Evolutionary conservation across 2,797 vertebrate species (phyloP), one percentile per base, ranked within the genome.

Genomic region (Xiphophorus birchmanni): DNA sequence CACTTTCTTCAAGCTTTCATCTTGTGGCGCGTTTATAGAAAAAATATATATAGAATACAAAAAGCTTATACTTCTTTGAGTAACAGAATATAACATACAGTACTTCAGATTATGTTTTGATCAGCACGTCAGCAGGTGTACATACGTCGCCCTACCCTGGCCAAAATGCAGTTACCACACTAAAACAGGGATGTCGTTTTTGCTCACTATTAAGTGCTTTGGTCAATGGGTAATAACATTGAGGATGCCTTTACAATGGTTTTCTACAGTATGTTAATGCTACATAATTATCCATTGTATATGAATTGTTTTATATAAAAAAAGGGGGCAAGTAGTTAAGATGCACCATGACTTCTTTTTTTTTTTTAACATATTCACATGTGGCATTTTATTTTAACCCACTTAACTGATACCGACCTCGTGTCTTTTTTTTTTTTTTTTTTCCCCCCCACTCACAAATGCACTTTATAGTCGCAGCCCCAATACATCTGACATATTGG

Each of bases 21-120:
- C 91, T 93, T 93, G 94, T 95, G 93, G 93, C 92, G 86, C 92
- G 93, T 94, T 93, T 93, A 94, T 95, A 95, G 95, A 95, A 95
- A 95, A 95, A 93, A 95, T 95, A 95, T 93, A 94, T 95, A 94
- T 94, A 95, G 93, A 95, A 94, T 95, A 95, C 93, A 95, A 95
- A 95, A 95, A 94, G 94, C 94, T 95, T 95, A 95, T 95, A 95
- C 91, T 94, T 95, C 92, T 95, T 95, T 93, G 93, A 95, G 90
- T 95, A 95, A 95, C 95, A 95, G 94, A 95, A 94, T 95, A 95
- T 95, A 95, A 94, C 94, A 94, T 95, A 95, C 95, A 95, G 95
- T 95, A 95, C 95, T 95, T 94, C 92, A 92, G 94, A 94, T 95
- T 95, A 95, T 94, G 94, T 93, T 94, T 94, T 93, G 91, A 94